These are phyloP conservation scores for Drosophila longiperda DNA, from an alignment of 2,888 invertebrate species.

Conservation along the genomic window DNA sequence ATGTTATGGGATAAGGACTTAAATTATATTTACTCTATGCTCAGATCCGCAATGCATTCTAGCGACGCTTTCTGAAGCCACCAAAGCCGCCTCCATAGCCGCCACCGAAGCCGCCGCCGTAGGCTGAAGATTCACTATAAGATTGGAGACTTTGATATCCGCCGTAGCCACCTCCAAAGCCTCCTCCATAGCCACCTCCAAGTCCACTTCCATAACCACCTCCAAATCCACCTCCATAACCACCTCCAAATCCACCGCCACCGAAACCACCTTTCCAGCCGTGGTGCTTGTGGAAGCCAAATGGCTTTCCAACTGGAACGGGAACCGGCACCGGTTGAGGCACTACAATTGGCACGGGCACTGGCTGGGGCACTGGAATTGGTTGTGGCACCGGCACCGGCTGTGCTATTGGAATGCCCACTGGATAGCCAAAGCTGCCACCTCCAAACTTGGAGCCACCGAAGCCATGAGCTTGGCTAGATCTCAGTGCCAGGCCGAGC, in stretches of 20 bases:
- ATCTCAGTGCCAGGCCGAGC: conserved; percentile 22
- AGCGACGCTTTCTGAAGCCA: conserved; percentile 24
- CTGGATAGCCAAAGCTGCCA: conserved; percentile 50
- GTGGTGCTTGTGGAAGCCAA: conserved; percentile 45
- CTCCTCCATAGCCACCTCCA: conserved; percentile 38
- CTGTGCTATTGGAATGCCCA: conserved; percentile 63
- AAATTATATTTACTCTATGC: background rate
- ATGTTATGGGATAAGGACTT: background rate
- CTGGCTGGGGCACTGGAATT: conserved; percentile 59
- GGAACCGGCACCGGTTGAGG: conserved; percentile 54
- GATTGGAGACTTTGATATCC: background rate
- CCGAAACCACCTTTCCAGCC: conserved; percentile 71
- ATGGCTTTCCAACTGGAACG: conserved; percentile 48
- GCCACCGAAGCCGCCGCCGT: conserved; percentile 16
- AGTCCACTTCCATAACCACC: conserved; percentile 41
- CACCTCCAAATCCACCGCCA: conserved; percentile 54
- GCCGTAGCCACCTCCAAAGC: conserved; percentile 46
- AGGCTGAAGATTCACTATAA: background rate
- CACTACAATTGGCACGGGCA: conserved; percentile 52
- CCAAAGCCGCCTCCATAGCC: conserved; percentile 29
- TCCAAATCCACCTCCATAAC: conserved; percentile 52
- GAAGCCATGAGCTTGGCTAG: conserved; percentile 55
- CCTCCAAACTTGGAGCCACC: conserved; percentile 71
- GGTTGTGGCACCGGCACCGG: conserved; percentile 63
- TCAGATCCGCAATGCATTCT: background rate